Evolutionary conservation across 2,797 vertebrate genomes (phyloP).

Genomic region (Tragelaphus oryx): DNA sequence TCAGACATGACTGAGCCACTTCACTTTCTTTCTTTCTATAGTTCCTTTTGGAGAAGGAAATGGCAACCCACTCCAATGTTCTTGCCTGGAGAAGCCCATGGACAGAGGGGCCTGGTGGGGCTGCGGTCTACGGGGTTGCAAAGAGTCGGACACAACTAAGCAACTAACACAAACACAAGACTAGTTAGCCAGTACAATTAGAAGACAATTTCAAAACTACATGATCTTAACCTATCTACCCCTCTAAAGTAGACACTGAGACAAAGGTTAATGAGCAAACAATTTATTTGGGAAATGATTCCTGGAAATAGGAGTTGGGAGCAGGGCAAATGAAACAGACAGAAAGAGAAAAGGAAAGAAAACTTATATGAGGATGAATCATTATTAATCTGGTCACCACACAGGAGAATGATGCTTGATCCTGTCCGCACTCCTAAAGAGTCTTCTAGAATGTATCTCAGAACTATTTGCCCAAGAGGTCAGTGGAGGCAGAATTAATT

Average conservation of each 20-base stretch:
- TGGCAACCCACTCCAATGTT: neutral
- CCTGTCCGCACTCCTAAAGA: neutral
- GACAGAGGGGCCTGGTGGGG: too few relatives aligned
- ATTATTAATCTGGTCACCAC: neutral
- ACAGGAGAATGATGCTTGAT: neutral
- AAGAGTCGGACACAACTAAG: too few relatives aligned
- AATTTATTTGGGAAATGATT: neutral
- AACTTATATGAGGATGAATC: neutral
- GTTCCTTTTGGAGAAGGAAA: neutral
- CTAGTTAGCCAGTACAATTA: neutral
- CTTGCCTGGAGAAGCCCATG: too few relatives aligned
- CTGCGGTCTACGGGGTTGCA: rapidly evolving
- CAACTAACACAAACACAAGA: neutral
- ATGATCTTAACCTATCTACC: neutral
- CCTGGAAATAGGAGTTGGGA: neutral
- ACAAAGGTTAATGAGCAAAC: neutral
- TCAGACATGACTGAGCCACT: too few relatives aligned
- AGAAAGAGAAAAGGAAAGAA: neutral
- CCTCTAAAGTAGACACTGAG: neutral
- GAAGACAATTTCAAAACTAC: neutral
- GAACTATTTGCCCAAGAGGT: neutral
- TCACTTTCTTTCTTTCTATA: too few relatives aligned
- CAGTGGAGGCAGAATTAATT: neutral
- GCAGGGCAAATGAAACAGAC: neutral
- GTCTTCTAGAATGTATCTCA: neutral